Percentiles rank a stretch among this genome's conserved stretches.
Evolutionary conservation across 1,140 invertebrate species (phyloP).

Genomic region (Drosophila sechellia): DNA sequence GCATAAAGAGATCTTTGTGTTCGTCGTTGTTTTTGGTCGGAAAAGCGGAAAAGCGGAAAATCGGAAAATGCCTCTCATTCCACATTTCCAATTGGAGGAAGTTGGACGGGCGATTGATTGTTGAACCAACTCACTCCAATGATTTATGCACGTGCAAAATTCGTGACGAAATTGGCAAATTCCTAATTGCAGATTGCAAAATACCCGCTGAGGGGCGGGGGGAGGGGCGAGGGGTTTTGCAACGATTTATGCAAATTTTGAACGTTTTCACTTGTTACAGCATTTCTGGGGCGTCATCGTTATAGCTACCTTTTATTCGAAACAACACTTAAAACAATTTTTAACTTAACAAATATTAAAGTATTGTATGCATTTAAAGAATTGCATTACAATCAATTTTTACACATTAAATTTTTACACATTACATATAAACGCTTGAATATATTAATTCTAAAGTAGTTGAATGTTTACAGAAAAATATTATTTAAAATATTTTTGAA

Average conservation of each 20-base stretch:
- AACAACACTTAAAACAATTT: background rate
- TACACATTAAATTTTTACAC: no score
- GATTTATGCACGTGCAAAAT: constrained; percentile 55
- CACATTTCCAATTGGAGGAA: background rate
- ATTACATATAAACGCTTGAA: no score
- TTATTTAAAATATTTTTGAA: no score
- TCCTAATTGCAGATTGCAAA: constrained; percentile 49
- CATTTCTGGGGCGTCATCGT: constrained; percentile 28
- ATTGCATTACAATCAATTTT: no score
- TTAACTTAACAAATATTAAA: no score
- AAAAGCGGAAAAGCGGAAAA: background rate
- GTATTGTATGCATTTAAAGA: no score
- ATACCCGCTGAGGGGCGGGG: background rate
- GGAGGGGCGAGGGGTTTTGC: no score
- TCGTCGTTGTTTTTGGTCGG: background rate
- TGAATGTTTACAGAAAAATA: no score
- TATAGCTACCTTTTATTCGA: background rate
- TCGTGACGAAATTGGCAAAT: constrained; percentile 72
- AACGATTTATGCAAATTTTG: constrained; percentile 55
- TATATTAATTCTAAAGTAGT: no score
- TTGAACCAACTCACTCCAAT: background rate
- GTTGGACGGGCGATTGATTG: background rate
- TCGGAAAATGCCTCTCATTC: constrained; percentile 10
- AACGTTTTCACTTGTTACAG: constrained; percentile 58
- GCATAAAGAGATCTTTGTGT: background rate